A percentile compares a stretch with the other conserved stretches of the same genome.
Evolutionary conservation across 2,113 vertebrate species (phyloP).

Genomic region (Glaucidium brasilianum): DNA sequence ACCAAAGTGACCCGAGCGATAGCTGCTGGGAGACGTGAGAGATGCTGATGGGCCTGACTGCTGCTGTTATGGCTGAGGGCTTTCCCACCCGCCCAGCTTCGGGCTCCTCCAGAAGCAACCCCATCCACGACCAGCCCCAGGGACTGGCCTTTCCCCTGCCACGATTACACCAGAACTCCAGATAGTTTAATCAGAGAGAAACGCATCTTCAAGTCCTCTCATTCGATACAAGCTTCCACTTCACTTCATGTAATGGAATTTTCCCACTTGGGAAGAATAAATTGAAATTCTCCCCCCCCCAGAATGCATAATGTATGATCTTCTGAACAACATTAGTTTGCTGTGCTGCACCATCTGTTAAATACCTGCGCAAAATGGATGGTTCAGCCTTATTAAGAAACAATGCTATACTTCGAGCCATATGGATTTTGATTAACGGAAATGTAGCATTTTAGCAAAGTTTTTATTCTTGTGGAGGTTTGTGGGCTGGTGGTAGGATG

Average conservation of each 20-base stretch:
- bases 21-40: neutral
- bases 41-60: rapidly evolving
- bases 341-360: constrained; percentile 66
- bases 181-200: neutral
- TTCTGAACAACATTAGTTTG: constrained; percentile 25
- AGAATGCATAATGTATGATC: constrained; percentile 52
- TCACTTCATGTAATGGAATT: constrained; percentile 17
- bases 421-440: constrained; percentile 44
- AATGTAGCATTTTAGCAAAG: neutral
- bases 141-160: neutral
- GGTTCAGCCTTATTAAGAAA: constrained; percentile 54
- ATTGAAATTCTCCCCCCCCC: constrained; percentile 41
- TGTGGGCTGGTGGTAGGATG: constrained; percentile 24
- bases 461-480: neutral
- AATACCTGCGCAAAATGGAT: constrained; percentile 62
- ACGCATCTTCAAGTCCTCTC: neutral
- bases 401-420: neutral
- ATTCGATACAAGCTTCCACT: neutral
- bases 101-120: neutral
- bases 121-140: neutral
- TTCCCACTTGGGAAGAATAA: constrained; percentile 22
- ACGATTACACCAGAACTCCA: neutral
- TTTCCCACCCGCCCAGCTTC: neutral
- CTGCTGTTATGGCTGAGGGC: neutral
- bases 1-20: neutral